These are phyloP conservation scores for Ophion ventricosus DNA, from an alignment of 2,888 invertebrate genomes.

Conservation along the genomic window DNA sequence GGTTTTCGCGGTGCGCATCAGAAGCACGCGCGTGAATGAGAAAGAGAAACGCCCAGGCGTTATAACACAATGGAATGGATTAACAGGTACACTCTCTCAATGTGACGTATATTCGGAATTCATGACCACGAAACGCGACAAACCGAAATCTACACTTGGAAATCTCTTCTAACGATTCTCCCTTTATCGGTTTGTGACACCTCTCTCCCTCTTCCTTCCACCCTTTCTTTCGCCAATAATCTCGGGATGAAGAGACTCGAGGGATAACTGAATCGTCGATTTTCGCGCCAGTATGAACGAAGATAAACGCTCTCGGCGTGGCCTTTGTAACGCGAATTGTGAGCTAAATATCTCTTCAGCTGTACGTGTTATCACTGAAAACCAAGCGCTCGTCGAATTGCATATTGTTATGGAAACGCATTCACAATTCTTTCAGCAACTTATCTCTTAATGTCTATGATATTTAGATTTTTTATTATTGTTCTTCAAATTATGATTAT, in stretches of 20 bases:
- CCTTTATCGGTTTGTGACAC: constrained; percentile 42
- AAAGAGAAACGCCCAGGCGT: constrained; percentile 47
- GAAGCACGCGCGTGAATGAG: constrained; percentile 26
- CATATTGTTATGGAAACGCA: not conserved
- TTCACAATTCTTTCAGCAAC: constrained; percentile 1
- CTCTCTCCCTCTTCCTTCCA: constrained; percentile 1
- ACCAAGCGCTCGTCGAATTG: constrained; percentile 17
- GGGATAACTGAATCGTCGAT: constrained; percentile 43
- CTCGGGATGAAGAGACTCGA: constrained; percentile 43
- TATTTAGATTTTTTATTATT: not conserved
- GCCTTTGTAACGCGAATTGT: constrained; percentile 41
- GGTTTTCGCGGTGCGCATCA: constrained; percentile 27
- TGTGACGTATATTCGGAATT: constrained; percentile 58
- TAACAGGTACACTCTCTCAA: constrained; percentile 64
- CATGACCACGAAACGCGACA: constrained; percentile 64
- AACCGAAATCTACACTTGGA: constrained; percentile 60
- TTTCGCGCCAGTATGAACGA: constrained; percentile 41
- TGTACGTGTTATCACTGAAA: constrained; percentile 41
- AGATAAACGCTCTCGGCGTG: constrained; percentile 37
- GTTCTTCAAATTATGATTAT: not conserved
- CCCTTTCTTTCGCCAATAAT: constrained; percentile 49
- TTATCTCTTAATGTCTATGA: not conserved
- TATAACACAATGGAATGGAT: constrained; percentile 65
- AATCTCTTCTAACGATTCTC: constrained; percentile 41
- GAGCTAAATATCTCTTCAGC: not conserved